Percentiles rank a stretch among this genome's conserved stretches.
These are phyloP conservation scores for Misgurnus mizolepis DNA, from an alignment of 2,113 vertebrate genomes.

Conservation along the genomic window DNA sequence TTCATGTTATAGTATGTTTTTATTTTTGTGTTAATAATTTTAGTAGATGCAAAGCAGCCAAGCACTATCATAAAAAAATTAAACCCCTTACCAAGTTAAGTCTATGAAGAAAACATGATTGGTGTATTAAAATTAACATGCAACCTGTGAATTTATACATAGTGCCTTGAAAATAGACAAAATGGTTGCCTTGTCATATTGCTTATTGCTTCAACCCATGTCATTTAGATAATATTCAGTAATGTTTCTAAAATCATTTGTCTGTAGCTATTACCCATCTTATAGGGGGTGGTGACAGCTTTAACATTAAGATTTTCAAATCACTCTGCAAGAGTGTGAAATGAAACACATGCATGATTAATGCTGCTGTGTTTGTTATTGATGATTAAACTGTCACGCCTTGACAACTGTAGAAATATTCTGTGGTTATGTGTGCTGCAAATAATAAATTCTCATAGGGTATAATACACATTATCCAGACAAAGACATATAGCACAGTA, in stretches of 20 bases:
- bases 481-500: conserved; percentile 31
- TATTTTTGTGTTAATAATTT: not conserved
- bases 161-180: not conserved
- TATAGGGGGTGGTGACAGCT: not conserved
- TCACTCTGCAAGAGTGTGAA: conserved; percentile 17
- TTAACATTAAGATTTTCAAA: conserved; percentile 20
- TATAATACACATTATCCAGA: conserved; percentile 47
- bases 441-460: conserved; percentile 48
- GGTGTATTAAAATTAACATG: not conserved
- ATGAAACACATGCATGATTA: conserved; percentile 33
- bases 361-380: conserved; percentile 44
- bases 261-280: not conserved
- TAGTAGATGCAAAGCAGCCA: not conserved
- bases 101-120: too few relatives aligned
- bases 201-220: not conserved
- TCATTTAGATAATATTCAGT: conserved; percentile 10
- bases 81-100: not conserved
- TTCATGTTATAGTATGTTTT: not conserved
- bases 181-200: not conserved
- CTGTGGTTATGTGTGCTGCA: conserved; percentile 33
- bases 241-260: not conserved
- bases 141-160: not conserved
- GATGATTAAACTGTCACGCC: conserved; percentile 35
- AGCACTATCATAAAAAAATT: not conserved
- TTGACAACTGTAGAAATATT: conserved; percentile 49